Conservation (phyloP, 1,140 invertebrate genomes). For the Drosophila arizonae region DNA sequence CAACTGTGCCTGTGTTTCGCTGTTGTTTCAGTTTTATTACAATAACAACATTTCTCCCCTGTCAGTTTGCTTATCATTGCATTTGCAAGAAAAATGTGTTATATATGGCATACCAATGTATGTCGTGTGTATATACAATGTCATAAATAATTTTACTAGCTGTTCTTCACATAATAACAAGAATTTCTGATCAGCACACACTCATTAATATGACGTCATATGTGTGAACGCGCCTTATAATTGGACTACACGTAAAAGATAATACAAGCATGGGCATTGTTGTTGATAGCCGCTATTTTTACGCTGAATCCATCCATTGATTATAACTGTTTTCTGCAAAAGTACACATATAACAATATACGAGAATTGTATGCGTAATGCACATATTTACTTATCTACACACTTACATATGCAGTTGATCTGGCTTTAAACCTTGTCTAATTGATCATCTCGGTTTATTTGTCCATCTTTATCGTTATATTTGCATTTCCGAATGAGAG, state of each 20-base stretch:
- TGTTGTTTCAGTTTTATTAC: constrained; percentile 8
- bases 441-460: too few species aligned
- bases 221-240: constrained; percentile 17
- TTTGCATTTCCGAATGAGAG: too few species aligned
- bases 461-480: too few species aligned
- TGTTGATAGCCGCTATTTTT: constrained; percentile 23
- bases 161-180: constrained; percentile 2
- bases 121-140: neutral
- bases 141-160: too few species aligned
- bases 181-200: constrained; percentile 19
- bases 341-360: too few species aligned
- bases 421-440: too few species aligned
- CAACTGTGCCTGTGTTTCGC: neutral
- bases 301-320: neutral
- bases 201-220: constrained; percentile 46
- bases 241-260: constrained; percentile 24
- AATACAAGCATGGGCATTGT: constrained; percentile 16
- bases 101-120: neutral
- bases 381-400: too few species aligned
- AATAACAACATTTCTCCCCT: neutral
- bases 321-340: too few species aligned
- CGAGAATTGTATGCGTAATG: too few species aligned
- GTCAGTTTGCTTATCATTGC: constrained; percentile 19
- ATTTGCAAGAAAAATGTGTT: constrained; percentile 34
- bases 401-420: too few species aligned